Evolutionary conservation across 2,113 vertebrate genomes (phyloP).

Genomic region (Grammomys surdaster): DNA sequence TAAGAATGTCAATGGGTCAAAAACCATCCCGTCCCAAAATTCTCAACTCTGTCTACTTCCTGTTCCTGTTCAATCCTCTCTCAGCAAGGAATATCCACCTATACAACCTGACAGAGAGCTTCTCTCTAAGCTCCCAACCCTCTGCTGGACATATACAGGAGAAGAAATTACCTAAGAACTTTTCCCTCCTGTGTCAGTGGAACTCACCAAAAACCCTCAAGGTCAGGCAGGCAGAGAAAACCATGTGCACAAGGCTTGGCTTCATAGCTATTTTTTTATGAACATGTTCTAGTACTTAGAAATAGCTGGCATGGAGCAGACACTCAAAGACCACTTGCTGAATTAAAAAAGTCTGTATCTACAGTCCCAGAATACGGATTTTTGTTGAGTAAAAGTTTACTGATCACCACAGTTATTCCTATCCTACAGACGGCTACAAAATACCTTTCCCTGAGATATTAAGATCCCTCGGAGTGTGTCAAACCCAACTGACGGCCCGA

Average conservation of each 20-base stretch:
- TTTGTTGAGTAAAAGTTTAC: background rate
- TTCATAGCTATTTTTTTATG: background rate
- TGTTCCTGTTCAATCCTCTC: background rate
- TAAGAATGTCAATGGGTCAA: background rate
- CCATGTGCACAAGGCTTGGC: background rate
- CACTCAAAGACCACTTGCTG: background rate
- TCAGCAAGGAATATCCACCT: background rate
- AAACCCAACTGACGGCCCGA: slow-evolving; percentile 96
- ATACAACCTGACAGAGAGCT: background rate
- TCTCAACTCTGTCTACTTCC: background rate
- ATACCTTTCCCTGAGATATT: slow-evolving; percentile 98
- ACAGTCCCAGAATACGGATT: background rate
- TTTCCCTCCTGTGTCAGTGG: background rate
- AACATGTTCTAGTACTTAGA: background rate
- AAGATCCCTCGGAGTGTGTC: slow-evolving; percentile 96
- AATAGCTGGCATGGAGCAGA: background rate
- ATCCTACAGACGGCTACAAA: background rate
- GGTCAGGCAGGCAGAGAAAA: background rate
- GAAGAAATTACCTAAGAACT: background rate
- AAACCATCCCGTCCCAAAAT: background rate
- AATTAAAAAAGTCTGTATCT: background rate
- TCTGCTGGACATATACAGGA: background rate
- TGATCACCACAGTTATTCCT: background rate
- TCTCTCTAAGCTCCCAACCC: background rate
- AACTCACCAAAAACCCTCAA: background rate